These are phyloP conservation scores for Phycodurus eques DNA, from an alignment of 2,113 vertebrate genomes.

Conservation along the genomic window DNA sequence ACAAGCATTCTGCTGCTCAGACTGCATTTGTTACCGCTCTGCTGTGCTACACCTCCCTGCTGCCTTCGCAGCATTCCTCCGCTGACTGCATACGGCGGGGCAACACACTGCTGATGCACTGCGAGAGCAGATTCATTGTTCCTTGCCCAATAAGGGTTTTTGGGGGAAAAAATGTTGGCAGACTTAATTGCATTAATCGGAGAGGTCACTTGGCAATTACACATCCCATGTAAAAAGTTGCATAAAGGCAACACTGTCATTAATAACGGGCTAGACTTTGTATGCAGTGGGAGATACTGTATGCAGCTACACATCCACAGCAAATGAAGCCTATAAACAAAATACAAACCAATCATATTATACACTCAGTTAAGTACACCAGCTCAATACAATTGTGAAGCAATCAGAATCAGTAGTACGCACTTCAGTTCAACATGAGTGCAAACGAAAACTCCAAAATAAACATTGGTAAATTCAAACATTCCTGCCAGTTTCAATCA, in stretches of 20 bases:
- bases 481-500: too few relatives aligned
- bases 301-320: background rate
- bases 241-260: background rate
- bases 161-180: background rate
- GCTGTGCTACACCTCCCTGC: slow-evolving; percentile 35
- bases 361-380: background rate
- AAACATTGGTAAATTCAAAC: too few relatives aligned
- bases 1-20: slow-evolving; percentile 51
- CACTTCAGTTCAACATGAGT: too few relatives aligned
- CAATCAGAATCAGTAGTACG: background rate
- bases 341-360: background rate
- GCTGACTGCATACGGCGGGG: slow-evolving; percentile 21
- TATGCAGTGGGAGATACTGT: background rate
- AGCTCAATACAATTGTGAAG: background rate
- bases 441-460: too few relatives aligned
- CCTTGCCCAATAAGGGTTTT: too few relatives aligned
- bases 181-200: slow-evolving; percentile 39
- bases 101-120: slow-evolving; percentile 17
- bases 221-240: slow-evolving; percentile 11
- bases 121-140: slow-evolving; percentile 2
- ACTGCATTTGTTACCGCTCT: slow-evolving; percentile 29
- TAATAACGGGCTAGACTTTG: background rate
- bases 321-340: background rate
- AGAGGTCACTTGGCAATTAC: slow-evolving; percentile 34
- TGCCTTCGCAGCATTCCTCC: slow-evolving; percentile 31